phyloP scores from a whole-genome alignment of 2,888 invertebrate species.

The Leucophenga montana region DNA sequence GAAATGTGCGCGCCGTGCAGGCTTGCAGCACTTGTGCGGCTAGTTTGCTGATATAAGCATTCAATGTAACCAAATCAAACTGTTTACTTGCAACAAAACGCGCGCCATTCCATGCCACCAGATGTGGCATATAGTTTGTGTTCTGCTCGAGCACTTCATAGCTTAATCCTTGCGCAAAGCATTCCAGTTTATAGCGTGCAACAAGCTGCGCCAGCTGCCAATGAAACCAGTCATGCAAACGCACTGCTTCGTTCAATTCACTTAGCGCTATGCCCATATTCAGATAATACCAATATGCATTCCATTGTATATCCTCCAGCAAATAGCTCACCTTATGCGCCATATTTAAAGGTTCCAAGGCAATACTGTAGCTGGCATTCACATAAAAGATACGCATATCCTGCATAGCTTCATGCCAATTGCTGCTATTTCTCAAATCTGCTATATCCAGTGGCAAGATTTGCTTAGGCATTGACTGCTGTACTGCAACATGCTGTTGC shows the following conservation, averaged over 20 bases:
- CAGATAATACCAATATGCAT: conserved; percentile 71
- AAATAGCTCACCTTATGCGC: conserved; percentile 71
- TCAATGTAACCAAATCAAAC: too few species aligned
- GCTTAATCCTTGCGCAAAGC: conserved; percentile 75
- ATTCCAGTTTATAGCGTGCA: conserved; percentile 82
- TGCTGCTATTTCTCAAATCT: conserved; percentile 38
- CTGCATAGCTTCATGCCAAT: conserved; percentile 49
- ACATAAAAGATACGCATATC: conserved; percentile 46
- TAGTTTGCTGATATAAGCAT: too few species aligned
- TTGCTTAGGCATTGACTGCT: conserved; percentile 30
- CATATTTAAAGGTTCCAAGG: too few species aligned
- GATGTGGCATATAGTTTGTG: not conserved
- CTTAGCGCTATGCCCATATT: conserved; percentile 70
- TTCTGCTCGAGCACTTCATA: conserved; percentile 16
- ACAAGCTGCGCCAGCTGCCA: conserved; percentile 79
- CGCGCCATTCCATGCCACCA: conserved; percentile 74
- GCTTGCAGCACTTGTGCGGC: conserved; percentile 23
- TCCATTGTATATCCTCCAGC: conserved; percentile 80
- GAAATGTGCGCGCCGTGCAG: conserved; percentile 11
- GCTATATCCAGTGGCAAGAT: conserved; percentile 37
- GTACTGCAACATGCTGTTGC: conserved; percentile 7
- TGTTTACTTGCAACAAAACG: conserved; percentile 52
- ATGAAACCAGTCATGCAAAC: conserved; percentile 78
- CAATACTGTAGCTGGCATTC: not conserved
- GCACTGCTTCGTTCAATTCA: conserved; percentile 46